phyloP scores from a whole-genome alignment of 1,140 invertebrate genomes.

The Gonioctena quinquepunctata region DNA sequence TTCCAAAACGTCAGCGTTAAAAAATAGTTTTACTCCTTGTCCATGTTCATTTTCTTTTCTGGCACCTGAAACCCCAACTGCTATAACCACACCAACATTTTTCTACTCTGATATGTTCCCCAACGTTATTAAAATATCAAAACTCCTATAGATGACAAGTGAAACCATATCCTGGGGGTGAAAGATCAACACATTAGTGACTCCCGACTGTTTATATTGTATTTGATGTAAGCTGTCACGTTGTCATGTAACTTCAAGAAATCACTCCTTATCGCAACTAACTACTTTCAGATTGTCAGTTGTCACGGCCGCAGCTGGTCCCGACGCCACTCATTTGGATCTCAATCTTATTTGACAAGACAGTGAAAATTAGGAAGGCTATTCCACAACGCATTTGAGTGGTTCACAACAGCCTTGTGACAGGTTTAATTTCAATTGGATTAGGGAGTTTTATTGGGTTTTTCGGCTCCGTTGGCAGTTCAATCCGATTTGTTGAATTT shows the following conservation, averaged over 20 bases:
- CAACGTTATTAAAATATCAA: not conserved
- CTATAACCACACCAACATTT: too few species aligned
- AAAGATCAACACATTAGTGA: conserved; percentile 13
- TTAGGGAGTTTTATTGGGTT: not conserved
- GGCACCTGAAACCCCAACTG: too few species aligned
- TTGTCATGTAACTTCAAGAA: conserved; percentile 10
- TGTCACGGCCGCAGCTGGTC: conserved; percentile 1
- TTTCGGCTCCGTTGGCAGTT: not conserved
- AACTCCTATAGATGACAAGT: conserved; percentile 1
- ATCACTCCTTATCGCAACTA: conserved; percentile 8
- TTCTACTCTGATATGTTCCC: not conserved
- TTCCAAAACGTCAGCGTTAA: too few species aligned
- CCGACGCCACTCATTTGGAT: not conserved
- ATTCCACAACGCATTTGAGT: not conserved
- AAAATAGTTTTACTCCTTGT: too few species aligned
- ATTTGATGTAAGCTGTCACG: conserved; percentile 15
- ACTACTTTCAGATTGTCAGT: not conserved
- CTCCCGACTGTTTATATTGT: conserved; percentile 6
- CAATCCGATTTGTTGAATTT: not conserved
- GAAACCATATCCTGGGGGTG: conserved; percentile 1
- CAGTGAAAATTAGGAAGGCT: not conserved
- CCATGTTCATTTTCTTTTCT: too few species aligned
- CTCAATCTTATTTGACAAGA: too few species aligned
- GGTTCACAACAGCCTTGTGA: not conserved
- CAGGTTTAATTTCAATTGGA: not conserved